Percentiles rank a stretch among this genome's conserved stretches.
These are phyloP conservation scores for Stictonetta naevosa DNA, from an alignment of 2,113 vertebrate species.

Conservation along the genomic window DNA sequence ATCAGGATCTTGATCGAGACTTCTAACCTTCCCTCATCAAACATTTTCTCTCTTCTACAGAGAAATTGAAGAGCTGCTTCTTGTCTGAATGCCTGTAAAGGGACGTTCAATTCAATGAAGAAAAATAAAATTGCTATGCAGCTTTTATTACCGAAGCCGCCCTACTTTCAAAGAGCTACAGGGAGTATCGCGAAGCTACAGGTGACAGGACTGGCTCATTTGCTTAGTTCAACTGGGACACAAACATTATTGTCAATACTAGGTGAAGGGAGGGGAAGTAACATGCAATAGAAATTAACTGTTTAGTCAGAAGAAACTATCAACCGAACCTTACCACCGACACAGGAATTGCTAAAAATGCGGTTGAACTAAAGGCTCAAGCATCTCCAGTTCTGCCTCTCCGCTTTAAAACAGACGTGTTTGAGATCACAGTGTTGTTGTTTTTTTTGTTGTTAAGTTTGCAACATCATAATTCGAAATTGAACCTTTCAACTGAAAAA, in stretches of 20 bases:
- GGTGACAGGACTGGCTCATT: neutral
- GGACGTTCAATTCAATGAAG: neutral
- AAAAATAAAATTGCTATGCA: neutral
- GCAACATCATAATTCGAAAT: neutral
- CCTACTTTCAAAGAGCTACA: neutral
- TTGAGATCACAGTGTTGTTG: neutral
- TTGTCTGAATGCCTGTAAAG: neutral
- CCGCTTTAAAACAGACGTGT: accelerated
- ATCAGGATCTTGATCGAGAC: neutral
- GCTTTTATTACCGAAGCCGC: neutral
- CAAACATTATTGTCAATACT: accelerated
- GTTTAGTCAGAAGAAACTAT: neutral
- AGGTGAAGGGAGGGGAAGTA: neutral
- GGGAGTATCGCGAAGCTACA: neutral
- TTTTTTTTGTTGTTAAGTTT: neutral
- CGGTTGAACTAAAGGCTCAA: neutral
- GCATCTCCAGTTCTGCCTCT: neutral
- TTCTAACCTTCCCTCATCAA: neutral
- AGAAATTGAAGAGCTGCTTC: neutral
- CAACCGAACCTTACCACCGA: neutral
- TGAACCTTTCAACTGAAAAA: neutral
- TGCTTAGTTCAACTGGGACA: neutral
- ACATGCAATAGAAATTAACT: neutral
- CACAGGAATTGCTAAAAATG: neutral
- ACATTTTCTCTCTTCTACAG: neutral